Percentiles rank a stretch among this genome's conserved stretches.
Evolutionary conservation across 1,140 invertebrate species (phyloP).

Genomic region (Heterodera schachtii): DNA sequence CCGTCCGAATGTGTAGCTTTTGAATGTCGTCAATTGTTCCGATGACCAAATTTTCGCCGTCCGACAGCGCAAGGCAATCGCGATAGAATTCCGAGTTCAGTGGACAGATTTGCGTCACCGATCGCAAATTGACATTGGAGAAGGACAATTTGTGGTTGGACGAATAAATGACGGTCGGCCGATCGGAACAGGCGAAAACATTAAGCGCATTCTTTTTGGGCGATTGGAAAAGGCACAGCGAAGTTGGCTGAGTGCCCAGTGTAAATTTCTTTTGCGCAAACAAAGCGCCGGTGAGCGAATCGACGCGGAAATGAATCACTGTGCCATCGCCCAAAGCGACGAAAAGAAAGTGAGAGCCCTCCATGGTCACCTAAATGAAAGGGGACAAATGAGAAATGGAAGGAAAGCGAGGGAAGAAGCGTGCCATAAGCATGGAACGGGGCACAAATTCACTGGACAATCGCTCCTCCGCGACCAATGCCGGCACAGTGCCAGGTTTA

Average conservation of each 20-base stretch:
- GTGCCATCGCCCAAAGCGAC: conserved; percentile 91
- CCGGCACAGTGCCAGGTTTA: conserved; percentile 73
- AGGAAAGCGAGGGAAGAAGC: neutral
- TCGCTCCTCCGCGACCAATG: conserved; percentile 83
- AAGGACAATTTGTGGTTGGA: conserved; percentile 98
- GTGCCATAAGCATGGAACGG: conserved; percentile 83
- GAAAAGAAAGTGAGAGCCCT: conserved; percentile 72
- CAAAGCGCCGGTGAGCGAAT: conserved; percentile 49
- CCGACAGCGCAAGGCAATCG: conserved; percentile 82
- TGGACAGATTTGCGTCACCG: conserved; percentile 97
- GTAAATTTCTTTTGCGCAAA: conserved; percentile 74
- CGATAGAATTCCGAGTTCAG: conserved; percentile 73
- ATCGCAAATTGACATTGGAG: conserved; percentile 96
- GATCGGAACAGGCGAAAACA: conserved; percentile 96
- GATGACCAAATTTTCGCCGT: conserved; percentile 76
- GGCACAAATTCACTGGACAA: conserved; percentile 86
- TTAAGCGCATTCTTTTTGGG: conserved; percentile 75
- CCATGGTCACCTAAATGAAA: conserved; percentile 75
- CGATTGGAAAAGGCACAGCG: conserved; percentile 85
- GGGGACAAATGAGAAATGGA: neutral
- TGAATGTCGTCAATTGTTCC: conserved; percentile 76
- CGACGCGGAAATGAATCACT: conserved; percentile 86
- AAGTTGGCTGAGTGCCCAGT: conserved; percentile 87
- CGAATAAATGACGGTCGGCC: conserved; percentile 97
- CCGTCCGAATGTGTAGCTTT: conserved; percentile 71